Evolutionary conservation across 2,113 vertebrate species (phyloP).

Genomic region (Neofelis nebulosa): DNA sequence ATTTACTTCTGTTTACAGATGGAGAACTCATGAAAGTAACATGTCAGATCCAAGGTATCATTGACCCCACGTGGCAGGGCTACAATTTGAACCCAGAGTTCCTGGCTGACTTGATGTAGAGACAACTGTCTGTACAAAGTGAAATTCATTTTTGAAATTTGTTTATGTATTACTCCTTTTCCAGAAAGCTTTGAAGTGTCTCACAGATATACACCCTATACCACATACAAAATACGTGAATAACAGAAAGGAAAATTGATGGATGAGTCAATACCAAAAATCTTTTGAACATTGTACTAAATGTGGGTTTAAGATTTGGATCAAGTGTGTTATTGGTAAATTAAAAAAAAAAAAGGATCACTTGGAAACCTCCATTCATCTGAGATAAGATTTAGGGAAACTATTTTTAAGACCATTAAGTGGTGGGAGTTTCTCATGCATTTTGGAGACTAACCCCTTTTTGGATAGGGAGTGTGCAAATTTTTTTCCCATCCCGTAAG

Average conservation of each 20-base stretch:
- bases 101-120: neutral
- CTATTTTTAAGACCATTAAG: neutral
- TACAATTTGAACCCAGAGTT: neutral
- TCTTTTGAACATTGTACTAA: neutral
- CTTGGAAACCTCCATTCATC: neutral
- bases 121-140: neutral
- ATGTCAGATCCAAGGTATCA: neutral
- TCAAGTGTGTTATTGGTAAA: neutral
- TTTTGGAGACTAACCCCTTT: neutral
- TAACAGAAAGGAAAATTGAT: neutral
- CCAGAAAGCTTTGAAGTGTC: neutral
- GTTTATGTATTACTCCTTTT: neutral
- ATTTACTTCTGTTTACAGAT: neutral
- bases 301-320: neutral
- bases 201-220: neutral
- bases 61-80: neutral
- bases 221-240: neutral
- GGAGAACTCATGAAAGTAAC: neutral
- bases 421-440: neutral
- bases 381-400: neutral
- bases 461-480: neutral
- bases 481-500: neutral
- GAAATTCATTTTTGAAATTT: neutral
- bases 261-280: neutral
- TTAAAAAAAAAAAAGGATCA: no score